A percentile compares a stretch with the other conserved stretches of the same genome.
phyloP scores from a whole-genome alignment of 2,888 invertebrate species.

The Erannis defoliaria region DNA sequence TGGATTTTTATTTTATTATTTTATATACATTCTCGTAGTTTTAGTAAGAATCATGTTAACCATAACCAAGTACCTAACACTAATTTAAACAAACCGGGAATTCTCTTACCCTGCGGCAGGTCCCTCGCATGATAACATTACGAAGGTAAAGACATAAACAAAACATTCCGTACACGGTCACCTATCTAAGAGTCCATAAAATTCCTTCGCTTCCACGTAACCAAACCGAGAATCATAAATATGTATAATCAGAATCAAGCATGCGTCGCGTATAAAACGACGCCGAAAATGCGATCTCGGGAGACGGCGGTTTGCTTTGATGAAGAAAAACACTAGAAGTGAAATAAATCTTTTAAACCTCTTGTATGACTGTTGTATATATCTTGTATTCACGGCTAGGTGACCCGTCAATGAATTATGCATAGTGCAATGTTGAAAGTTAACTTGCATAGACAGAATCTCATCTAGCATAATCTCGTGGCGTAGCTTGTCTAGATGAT shows the following conservation, averaged over 20 bases:
- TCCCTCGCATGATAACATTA: conserved; percentile 14
- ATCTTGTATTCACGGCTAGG: no score
- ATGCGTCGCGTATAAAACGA: conserved; percentile 84
- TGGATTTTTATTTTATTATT: no score
- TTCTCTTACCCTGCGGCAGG: background rate
- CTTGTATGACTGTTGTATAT: no score
- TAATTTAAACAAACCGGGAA: background rate
- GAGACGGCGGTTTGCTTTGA: conserved; percentile 63
- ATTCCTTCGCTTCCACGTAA: conserved; percentile 69
- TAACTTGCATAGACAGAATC: no score
- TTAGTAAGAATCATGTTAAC: no score
- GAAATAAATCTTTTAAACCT: conserved; percentile 21
- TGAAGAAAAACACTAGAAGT: conserved; percentile 53
- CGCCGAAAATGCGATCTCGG: conserved; percentile 84
- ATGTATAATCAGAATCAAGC: conserved; percentile 85
- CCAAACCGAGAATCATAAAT: conserved; percentile 80
- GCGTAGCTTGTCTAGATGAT: no score
- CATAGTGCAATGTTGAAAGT: no score
- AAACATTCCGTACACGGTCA: conserved; percentile 67
- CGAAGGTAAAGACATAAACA: conserved; percentile 48
- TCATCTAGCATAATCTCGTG: no score
- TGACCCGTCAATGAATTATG: no score
- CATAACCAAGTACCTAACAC: no score
- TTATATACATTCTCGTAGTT: no score
- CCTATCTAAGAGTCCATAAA: conserved; percentile 76